phyloP scores from a whole-genome alignment of 2,113 vertebrate species.

The Marmota flaviventris region DNA sequence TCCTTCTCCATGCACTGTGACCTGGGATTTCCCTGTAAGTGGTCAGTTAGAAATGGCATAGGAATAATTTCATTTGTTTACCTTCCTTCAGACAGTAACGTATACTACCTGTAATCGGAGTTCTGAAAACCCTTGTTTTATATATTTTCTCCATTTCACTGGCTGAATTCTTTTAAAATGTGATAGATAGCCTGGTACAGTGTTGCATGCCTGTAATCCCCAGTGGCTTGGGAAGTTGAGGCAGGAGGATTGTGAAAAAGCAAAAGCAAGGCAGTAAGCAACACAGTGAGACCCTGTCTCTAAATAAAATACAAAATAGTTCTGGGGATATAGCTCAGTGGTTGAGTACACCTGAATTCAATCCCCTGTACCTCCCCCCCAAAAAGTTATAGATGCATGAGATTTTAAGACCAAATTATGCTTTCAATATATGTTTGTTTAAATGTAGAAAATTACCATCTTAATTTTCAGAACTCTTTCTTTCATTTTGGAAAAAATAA shows the following conservation, averaged over 20 bases:
- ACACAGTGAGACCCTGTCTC: no score
- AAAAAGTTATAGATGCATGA: background rate
- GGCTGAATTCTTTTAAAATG: background rate
- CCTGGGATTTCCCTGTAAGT: background rate
- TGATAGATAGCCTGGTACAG: background rate
- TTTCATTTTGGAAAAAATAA: background rate
- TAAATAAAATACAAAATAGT: no score
- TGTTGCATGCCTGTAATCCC: no score
- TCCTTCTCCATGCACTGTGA: background rate
- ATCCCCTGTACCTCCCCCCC: no score
- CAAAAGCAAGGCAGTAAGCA: no score
- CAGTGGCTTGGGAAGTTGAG: no score
- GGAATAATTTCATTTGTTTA: background rate
- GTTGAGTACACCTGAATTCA: no score
- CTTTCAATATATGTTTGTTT: background rate
- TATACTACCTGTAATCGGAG: rapidly evolving
- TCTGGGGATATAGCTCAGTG: no score
- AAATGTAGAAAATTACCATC: background rate
- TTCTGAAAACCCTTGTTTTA: background rate
- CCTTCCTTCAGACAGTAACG: background rate
- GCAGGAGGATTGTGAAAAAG: no score
- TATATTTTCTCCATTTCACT: conserved; percentile 1
- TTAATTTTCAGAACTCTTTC: background rate
- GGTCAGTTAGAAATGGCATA: background rate
- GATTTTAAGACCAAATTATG: background rate